Evolutionary conservation across 2,888 invertebrate genomes (phyloP), one percentile per base, ranked within the genome.

Genomic region (Cantharis lateralis): DNA sequence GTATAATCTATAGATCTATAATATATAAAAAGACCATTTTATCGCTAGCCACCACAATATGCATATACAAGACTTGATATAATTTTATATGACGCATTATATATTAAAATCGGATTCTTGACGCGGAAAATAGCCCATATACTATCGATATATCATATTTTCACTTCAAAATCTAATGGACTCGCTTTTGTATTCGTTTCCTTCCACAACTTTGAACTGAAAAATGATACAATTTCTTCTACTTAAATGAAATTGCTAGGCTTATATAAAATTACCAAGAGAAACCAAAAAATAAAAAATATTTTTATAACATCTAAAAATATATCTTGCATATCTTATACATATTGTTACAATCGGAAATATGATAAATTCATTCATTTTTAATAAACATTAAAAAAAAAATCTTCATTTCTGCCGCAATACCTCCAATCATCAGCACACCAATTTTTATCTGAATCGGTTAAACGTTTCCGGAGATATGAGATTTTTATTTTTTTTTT

Each of bases 11-110:
- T 87, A 86, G 86, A 87, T 87, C 85, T 86, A 86, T 87, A 86
- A 87, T 85, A 86, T 86, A 87, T 87, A 86, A 86, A 84, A 84
- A 85, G 84, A 84, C 83, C 82, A 84, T 84, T 87, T 87, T 87
- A 87, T 87, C 87, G 86, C 83, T 75, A 77, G 75, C 78, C 71
- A 71, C 82, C 79, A 79, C 79, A 81, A 84, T 83, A 82, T 82
- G 81, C 75, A 81, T 80, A 84, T 82, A 82, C 82, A 80, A 80
- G 79, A 71, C 71, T 81, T 85, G 87, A 87, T 86, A 85, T 87
- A 87, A 87, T 88, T 87, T 88, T 88, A 88, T 88, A 87, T 87
- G 88, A 88, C 87, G 87, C 87, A 87, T 87, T 88, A 87, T 86
- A 87, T 88, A 88, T 88, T 88, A 88, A 88, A 88, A 88, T 87